Conservation (phyloP, 2,797 vertebrate genomes). For the Danio tinwini region DNA sequence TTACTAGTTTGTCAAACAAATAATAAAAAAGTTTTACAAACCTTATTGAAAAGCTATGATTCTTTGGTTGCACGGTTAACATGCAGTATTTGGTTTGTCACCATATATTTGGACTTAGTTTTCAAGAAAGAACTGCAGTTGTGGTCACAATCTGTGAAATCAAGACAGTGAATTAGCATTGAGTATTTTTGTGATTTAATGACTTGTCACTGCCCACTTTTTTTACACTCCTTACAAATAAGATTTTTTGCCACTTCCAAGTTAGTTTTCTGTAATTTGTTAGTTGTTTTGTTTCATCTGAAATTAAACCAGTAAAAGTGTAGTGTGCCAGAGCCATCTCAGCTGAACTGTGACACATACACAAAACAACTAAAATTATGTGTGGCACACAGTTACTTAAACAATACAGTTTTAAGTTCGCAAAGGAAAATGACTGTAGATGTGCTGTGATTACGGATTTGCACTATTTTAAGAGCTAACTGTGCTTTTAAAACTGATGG, state of each 20-base stretch:
- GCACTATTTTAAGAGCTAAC: not conserved
- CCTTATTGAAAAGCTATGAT: not conserved
- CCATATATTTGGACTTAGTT: constrained; percentile 4
- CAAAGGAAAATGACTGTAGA: not conserved
- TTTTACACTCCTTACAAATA: not conserved
- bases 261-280: not conserved
- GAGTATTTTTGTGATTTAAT: too few relatives aligned
- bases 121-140: not conserved
- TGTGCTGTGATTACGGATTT: not conserved
- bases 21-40: not conserved
- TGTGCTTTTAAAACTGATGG: not conserved
- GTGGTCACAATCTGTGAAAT: not conserved
- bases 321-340: not conserved
- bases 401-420: not conserved
- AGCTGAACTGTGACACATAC: not conserved
- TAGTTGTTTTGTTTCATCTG: not conserved
- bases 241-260: not conserved
- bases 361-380: not conserved
- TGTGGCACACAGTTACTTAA: not conserved
- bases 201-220: too few relatives aligned
- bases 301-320: not conserved
- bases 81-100: not conserved
- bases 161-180: not conserved
- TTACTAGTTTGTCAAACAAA: not conserved
- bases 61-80: not conserved